Conservation (phyloP, 1,140 invertebrate genomes). For the Archivesica marissinica region DNA sequence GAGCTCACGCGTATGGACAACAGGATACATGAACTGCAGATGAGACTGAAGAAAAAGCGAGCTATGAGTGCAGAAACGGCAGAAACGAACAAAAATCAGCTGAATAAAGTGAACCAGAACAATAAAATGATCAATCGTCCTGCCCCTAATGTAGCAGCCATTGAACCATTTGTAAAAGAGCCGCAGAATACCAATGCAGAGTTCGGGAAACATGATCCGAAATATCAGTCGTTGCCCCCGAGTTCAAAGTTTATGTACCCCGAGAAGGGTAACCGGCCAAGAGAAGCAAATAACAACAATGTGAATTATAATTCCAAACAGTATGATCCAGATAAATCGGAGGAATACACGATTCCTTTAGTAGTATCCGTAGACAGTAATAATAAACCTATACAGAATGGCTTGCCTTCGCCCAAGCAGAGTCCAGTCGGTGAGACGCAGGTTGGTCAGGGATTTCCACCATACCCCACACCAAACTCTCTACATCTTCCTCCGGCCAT, state of each 20-base stretch:
- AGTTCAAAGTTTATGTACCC: slow-evolving; percentile 85
- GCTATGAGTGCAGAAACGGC: slow-evolving; percentile 87
- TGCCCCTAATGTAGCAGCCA: slow-evolving; percentile 88
- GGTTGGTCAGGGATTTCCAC: background rate
- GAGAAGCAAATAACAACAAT: slow-evolving; percentile 70
- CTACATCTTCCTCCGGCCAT: slow-evolving; percentile 9
- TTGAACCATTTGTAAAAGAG: slow-evolving; percentile 92
- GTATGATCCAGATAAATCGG: slow-evolving; percentile 50
- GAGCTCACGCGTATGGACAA: slow-evolving; percentile 96
- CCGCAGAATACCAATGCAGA: slow-evolving; percentile 86
- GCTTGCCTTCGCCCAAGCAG: slow-evolving; percentile 52
- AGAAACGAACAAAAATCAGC: slow-evolving; percentile 89
- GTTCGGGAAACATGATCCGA: slow-evolving; percentile 94
- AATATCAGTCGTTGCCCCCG: slow-evolving; percentile 94
- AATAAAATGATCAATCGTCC: slow-evolving; percentile 86
- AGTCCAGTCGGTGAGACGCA: slow-evolving; percentile 25
- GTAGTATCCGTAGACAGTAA: slow-evolving; percentile 63
- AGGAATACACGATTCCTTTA: slow-evolving; percentile 65
- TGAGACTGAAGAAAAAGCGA: slow-evolving; percentile 89
- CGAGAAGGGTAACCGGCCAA: slow-evolving; percentile 54
- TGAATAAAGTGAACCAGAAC: slow-evolving; percentile 92
- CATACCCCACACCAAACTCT: background rate
- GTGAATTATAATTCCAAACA: slow-evolving; percentile 33
- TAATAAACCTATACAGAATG: slow-evolving; percentile 62
- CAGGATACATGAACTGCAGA: slow-evolving; percentile 96